These are phyloP conservation scores for Macaria liturata DNA, from an alignment of 2,888 invertebrate genomes.

Conservation along the genomic window DNA sequence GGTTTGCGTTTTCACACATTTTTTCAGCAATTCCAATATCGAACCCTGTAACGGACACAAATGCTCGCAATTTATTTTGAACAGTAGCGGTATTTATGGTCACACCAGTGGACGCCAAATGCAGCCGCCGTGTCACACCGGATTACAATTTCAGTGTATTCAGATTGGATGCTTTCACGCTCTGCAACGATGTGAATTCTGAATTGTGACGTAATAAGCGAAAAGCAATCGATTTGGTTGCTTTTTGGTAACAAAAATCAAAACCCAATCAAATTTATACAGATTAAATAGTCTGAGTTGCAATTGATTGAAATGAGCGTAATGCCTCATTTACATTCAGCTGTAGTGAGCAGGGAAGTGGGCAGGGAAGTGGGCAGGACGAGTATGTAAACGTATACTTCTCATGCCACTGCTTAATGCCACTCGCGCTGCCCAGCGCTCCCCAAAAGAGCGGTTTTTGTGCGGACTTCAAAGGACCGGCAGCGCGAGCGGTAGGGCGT, in stretches of 20 bases:
- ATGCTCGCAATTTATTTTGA: constrained; percentile 31
- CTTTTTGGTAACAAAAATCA: not conserved
- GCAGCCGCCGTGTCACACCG: constrained; percentile 33
- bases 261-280: no score
- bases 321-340: no score
- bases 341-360: no score
- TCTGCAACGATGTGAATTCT: constrained; percentile 7
- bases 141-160: constrained; percentile 32
- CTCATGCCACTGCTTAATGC: no score
- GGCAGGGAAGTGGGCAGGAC: no score
- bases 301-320: no score
- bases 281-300: no score
- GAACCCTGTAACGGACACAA: constrained; percentile 28
- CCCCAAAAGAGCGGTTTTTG: no score
- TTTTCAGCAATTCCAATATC: constrained; percentile 25
- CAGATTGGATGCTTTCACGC: constrained; percentile 31
- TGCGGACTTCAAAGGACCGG: no score
- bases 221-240: not conserved
- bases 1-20: constrained; percentile 17
- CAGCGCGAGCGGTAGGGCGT: no score
- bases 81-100: constrained; percentile 32
- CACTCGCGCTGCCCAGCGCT: no score
- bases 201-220: not conserved
- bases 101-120: constrained; percentile 30
- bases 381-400: no score